A percentile compares a stretch with the other conserved stretches of the same genome.
These are phyloP conservation scores for Agrochola litura DNA, from an alignment of 2,888 invertebrate genomes.

Conservation along the genomic window DNA sequence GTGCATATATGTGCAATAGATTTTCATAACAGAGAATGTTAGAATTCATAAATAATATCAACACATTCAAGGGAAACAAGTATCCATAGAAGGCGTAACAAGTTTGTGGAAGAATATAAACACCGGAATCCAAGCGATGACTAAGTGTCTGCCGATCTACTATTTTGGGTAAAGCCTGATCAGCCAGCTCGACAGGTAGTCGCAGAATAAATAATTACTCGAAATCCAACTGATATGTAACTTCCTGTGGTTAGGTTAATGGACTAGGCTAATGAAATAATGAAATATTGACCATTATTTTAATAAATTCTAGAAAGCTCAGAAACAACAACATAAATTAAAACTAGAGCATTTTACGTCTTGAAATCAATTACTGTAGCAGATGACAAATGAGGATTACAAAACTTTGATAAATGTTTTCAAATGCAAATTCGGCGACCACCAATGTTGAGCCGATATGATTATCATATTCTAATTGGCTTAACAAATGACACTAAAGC, in stretches of 20 bases:
- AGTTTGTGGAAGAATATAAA: slow-evolving; percentile 59
- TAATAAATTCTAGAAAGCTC: slow-evolving; percentile 57
- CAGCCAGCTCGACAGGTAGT: slow-evolving; percentile 53
- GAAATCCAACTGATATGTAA: slow-evolving; percentile 57
- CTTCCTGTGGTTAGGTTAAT: slow-evolving; percentile 60
- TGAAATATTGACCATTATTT: slow-evolving; percentile 54
- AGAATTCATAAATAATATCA: slow-evolving; percentile 36
- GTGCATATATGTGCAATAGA: background rate
- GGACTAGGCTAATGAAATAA: slow-evolving; percentile 51
- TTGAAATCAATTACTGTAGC: slow-evolving; percentile 62
- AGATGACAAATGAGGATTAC: slow-evolving; percentile 55
- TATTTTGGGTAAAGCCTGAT: slow-evolving; percentile 56
- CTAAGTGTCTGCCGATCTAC: slow-evolving; percentile 58
- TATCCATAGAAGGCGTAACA: slow-evolving; percentile 56
- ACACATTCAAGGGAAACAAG: slow-evolving; percentile 54
- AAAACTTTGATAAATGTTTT: slow-evolving; percentile 52
- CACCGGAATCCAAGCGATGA: slow-evolving; percentile 56
- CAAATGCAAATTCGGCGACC: slow-evolving; percentile 58
- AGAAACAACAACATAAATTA: slow-evolving; percentile 50
- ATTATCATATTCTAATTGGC: slow-evolving; percentile 77
- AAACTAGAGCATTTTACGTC: slow-evolving; percentile 50
- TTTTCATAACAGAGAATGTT: slow-evolving; percentile 32
- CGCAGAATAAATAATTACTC: slow-evolving; percentile 48
- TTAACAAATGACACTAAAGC: slow-evolving; percentile 69
- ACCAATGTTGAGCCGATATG: slow-evolving; percentile 56